These are phyloP conservation scores for Calephelis nemesis DNA, from an alignment of 1,140 invertebrate genomes.

Conservation along the genomic window DNA sequence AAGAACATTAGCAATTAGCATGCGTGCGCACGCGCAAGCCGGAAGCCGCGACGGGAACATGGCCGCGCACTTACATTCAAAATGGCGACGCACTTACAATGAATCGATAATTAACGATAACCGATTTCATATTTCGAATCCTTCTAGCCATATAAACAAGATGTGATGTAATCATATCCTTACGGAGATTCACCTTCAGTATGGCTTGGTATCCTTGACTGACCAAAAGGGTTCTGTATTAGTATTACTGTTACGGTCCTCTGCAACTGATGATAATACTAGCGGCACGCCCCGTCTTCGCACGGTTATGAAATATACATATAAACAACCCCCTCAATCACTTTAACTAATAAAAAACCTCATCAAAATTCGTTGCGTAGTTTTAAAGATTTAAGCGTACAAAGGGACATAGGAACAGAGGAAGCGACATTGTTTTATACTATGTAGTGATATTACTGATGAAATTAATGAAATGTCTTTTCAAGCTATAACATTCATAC, in stretches of 20 bases:
- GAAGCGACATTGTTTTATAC: too few species aligned
- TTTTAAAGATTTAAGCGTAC: too few species aligned
- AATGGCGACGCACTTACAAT: conserved; percentile 69
- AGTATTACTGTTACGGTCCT: conserved; percentile 40
- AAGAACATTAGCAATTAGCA: conserved; percentile 55
- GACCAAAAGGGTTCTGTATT: conserved; percentile 51
- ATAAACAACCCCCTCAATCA: too few species aligned
- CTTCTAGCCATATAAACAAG: conserved; percentile 56
- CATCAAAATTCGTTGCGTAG: too few species aligned
- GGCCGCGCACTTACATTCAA: conserved; percentile 66
- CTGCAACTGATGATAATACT: too few species aligned
- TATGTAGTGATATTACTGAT: too few species aligned
- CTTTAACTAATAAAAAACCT: too few species aligned
- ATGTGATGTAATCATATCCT: conserved; percentile 69
- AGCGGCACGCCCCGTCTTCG: too few species aligned
- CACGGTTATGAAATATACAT: too few species aligned
- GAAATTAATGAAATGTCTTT: too few species aligned
- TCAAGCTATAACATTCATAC: too few species aligned
- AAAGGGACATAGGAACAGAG: too few species aligned
- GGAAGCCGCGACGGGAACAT: conserved; percentile 70
- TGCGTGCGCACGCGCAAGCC: conserved; percentile 63
- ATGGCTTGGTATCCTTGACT: conserved; percentile 53
- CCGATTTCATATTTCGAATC: conserved; percentile 75
- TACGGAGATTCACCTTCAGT: conserved; percentile 50
- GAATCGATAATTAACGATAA: conserved; percentile 75